phyloP scores from a whole-genome alignment of 2,888 invertebrate species.

The Hirtodrosophila alboralis region DNA sequence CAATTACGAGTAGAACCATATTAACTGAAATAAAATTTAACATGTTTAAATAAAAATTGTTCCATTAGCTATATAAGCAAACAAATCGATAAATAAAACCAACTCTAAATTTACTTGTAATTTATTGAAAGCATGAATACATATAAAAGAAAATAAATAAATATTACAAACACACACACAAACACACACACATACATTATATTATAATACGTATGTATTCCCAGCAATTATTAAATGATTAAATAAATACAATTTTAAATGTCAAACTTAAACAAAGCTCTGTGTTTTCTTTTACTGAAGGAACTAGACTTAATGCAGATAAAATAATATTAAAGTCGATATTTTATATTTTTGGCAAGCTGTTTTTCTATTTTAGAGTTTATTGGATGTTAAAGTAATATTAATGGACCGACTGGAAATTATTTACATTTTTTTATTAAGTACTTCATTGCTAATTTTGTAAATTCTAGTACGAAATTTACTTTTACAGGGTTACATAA shows the following conservation, averaged over 20 bases:
- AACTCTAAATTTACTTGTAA: slow-evolving; percentile 73
- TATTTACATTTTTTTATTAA: too few species aligned
- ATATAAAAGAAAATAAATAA: too few species aligned
- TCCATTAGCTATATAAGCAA: slow-evolving; percentile 70
- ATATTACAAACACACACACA: slow-evolving; percentile 39
- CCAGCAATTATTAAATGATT: slow-evolving; percentile 80
- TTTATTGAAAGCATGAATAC: slow-evolving; percentile 69
- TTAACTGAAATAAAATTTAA: slow-evolving; percentile 38
- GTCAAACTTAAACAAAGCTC: slow-evolving; percentile 62
- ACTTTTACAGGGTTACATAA: too few species aligned
- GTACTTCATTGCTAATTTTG: too few species aligned
- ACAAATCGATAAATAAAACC: slow-evolving; percentile 38
- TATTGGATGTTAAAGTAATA: too few species aligned
- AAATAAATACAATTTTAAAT: slow-evolving; percentile 81
- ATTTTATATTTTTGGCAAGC: too few species aligned
- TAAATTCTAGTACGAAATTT: too few species aligned
- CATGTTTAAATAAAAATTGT: slow-evolving; percentile 70
- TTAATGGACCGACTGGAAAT: too few species aligned
- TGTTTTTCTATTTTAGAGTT: too few species aligned
- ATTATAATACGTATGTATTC: slow-evolving; percentile 74
- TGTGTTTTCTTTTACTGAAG: slow-evolving; percentile 7
- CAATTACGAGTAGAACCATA: slow-evolving; percentile 33
- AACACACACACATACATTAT: slow-evolving; percentile 35
- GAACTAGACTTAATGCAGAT: too few species aligned
- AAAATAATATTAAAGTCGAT: too few species aligned